Base-by-base conservation (phyloP, 2,888 invertebrate species). In the Lycophotia porphyrea region DNA sequence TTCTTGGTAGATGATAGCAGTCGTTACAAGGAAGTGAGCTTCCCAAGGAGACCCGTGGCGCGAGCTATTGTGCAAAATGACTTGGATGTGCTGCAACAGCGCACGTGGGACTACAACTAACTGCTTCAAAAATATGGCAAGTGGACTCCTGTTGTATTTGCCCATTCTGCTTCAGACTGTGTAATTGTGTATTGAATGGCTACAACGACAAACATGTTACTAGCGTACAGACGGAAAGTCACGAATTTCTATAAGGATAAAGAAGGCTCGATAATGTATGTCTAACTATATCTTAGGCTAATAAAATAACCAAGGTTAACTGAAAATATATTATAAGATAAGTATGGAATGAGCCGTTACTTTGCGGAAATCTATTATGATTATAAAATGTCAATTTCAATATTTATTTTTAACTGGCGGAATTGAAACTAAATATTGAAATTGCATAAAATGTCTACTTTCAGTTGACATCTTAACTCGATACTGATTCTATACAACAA, bases 1-100 rank as follows among this genome's bases (percentile, higher is more conserved):
- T 87, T 87, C 84, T 88, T 84, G 81, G 87, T 88, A 87, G 87
- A 88, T 86, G 89, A 88, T 89, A 88, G 88, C 86, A 84, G 88
- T 90, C 89, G 90, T 90, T 90, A 90, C 84, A 84, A 81, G 86
- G 88, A 90, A 91, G 88, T 89, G 88, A 85, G 87, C 87, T 89
- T 88, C 87, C 71, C 76, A 87, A 92, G 79, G 88, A 92, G 89
- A 88, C 92, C 89, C 90, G 84, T 64, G 90, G 88, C 90, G 90
- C 89, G 80, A 86, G 89, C 90, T 89, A 91, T 91, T 91, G 89
- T 87, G 87, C 88, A 88, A 90, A 91, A 92, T 92, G 89, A 91
- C 89, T 88, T 89, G 86, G 88, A 90, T 89, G 90, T 90, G 89
- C 84, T 89, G 90, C 87, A 89, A 91, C 88, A 88, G 88, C 87